phyloP scores from a whole-genome alignment of 1,140 invertebrate species.

The Cydia amplana region DNA sequence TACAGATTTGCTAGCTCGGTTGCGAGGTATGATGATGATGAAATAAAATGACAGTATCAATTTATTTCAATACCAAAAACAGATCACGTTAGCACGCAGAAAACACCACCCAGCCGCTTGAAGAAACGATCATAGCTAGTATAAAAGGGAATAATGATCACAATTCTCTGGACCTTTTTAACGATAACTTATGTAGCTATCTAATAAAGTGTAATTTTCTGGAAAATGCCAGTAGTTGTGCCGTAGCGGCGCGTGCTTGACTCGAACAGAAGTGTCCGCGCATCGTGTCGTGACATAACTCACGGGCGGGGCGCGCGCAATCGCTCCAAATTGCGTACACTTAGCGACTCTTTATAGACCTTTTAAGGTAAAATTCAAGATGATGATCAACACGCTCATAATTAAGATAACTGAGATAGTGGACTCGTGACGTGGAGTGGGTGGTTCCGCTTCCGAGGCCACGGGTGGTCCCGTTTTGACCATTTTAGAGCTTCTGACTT shows the following conservation, averaged over 20 bases:
- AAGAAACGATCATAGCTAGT: not conserved
- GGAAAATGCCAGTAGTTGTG: slow-evolving; percentile 1
- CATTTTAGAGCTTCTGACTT: slow-evolving; percentile 54
- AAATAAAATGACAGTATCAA: no score
- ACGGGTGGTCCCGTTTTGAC: slow-evolving; percentile 60
- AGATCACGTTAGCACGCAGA: not conserved
- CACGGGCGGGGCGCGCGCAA: slow-evolving; percentile 61
- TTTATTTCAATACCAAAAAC: no score
- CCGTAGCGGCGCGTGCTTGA: slow-evolving; percentile 1
- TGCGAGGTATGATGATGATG: no score
- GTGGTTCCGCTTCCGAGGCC: slow-evolving; percentile 74
- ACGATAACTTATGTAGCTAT: slow-evolving; percentile 1
- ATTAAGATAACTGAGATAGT: slow-evolving; percentile 74
- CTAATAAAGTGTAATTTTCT: slow-evolving; percentile 13
- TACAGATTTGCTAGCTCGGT: no score
- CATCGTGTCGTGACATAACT: slow-evolving; percentile 71
- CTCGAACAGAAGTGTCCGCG: slow-evolving; percentile 70
- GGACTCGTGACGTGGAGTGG: slow-evolving; percentile 71
- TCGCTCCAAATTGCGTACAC: slow-evolving; percentile 78
- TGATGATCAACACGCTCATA: slow-evolving; percentile 77
- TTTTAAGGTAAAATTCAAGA: slow-evolving; percentile 78
- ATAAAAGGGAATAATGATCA: not conserved
- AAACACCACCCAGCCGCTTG: not conserved
- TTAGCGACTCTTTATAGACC: slow-evolving; percentile 77
- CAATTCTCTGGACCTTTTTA: slow-evolving; percentile 12